Conservation (phyloP, 2,113 vertebrate genomes). For the Gadus chalcogrammus region DNA sequence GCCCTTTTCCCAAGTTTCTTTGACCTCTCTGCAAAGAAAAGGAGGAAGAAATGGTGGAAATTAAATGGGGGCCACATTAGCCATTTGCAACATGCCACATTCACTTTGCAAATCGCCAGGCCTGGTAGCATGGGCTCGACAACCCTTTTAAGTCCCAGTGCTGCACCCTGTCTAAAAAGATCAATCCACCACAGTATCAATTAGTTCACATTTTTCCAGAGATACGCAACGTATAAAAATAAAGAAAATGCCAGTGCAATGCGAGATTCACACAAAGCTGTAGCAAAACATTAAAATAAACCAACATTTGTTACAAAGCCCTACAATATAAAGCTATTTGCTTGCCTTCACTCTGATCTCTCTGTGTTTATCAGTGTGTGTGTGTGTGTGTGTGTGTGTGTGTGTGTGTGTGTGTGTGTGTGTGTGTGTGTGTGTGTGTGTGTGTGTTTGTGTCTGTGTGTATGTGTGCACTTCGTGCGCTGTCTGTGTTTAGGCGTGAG, state of each 20-base stretch:
- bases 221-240: not conserved
- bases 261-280: too few relatives aligned
- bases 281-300: too few relatives aligned
- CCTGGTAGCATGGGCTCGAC: not conserved
- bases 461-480: too few relatives aligned
- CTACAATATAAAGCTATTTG: too few relatives aligned
- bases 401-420: conserved; percentile 30
- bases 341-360: too few relatives aligned
- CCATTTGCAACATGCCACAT: conserved; percentile 19
- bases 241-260: not conserved
- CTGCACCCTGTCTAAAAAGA: conserved; percentile 24
- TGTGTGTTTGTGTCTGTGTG: not conserved
- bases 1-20: too few relatives aligned
- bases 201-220: not conserved
- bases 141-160: conserved; percentile 5
- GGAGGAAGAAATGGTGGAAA: too few relatives aligned
- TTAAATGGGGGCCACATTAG: not conserved
- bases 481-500: too few relatives aligned
- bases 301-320: too few relatives aligned
- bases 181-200: conserved; percentile 22
- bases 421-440: conserved; percentile 12
- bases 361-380: too few relatives aligned
- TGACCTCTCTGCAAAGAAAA: not conserved
- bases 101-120: conserved; percentile 2
- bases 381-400: conserved; percentile 42